A percentile compares a stretch with the other conserved stretches of the same genome.
These are phyloP conservation scores for Cantharis rustica DNA, from an alignment of 2,888 invertebrate genomes.

Conservation along the genomic window DNA sequence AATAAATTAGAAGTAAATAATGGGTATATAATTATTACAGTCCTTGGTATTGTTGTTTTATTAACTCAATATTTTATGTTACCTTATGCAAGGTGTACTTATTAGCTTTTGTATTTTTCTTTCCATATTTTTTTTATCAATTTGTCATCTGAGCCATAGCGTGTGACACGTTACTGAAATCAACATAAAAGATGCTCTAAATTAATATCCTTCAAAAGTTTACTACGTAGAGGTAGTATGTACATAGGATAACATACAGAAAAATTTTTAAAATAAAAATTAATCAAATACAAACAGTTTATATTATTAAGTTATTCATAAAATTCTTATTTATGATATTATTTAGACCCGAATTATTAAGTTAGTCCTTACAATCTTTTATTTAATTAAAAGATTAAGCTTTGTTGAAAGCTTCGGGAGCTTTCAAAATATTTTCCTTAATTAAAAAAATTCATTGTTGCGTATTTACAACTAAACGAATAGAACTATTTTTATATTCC, in stretches of 20 bases:
- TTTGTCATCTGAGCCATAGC: neutral
- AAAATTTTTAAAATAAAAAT: neutral
- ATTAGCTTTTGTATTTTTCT: neutral
- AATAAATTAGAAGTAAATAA: neutral
- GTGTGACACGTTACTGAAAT: neutral
- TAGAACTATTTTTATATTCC: neutral
- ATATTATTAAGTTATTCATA: no score
- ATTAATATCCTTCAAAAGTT: neutral
- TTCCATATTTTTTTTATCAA: neutral
- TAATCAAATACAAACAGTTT: neutral
- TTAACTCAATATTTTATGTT: neutral
- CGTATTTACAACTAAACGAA: neutral
- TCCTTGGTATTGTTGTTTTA: neutral
- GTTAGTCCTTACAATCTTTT: no score
- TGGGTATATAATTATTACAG: neutral
- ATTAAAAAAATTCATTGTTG: neutral
- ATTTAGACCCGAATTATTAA: neutral
- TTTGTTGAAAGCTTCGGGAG: neutral
- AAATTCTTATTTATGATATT: neutral
- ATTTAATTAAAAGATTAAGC: neutral
- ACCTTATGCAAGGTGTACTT: neutral
- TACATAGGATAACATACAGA: neutral
- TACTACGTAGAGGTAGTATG: neutral
- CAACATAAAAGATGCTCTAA: neutral
- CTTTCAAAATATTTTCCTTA: neutral